These are phyloP conservation scores for Phalangium opilio DNA, from an alignment of 2,888 invertebrate genomes.

Conservation along the genomic window DNA sequence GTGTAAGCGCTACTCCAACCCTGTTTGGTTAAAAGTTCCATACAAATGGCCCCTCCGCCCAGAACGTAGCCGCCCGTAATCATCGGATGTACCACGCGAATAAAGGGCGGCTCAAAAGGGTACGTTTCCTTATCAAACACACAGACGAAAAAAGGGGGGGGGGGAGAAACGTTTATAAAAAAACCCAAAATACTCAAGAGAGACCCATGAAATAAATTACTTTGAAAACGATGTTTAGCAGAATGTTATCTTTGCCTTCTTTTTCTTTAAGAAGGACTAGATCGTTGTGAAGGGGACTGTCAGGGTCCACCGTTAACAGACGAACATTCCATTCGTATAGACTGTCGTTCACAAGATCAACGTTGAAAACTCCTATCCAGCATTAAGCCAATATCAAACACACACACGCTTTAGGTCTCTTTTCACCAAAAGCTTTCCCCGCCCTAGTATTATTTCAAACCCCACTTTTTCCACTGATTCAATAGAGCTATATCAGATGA, in stretches of 20 bases:
- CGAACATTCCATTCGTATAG: slow-evolving; percentile 98
- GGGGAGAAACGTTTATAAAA: too few relatives aligned
- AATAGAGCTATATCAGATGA: too few relatives aligned
- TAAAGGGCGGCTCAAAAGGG: slow-evolving; percentile 97
- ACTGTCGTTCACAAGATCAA: slow-evolving; percentile 93
- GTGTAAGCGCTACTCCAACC: slow-evolving; percentile 99
- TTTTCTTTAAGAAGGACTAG: slow-evolving; percentile 79
- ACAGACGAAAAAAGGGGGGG: slow-evolving; percentile 21
- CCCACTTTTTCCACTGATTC: too few relatives aligned
- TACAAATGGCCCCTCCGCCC: slow-evolving; percentile 96
- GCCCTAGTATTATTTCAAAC: too few relatives aligned
- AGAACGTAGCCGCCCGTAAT: slow-evolving; percentile 74
- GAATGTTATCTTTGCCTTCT: slow-evolving; percentile 87
- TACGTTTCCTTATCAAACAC: slow-evolving; percentile 89
- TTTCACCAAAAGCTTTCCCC: too few relatives aligned
- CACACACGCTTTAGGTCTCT: too few relatives aligned
- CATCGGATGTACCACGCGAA: slow-evolving; percentile 91
- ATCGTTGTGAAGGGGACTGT: slow-evolving; percentile 89
- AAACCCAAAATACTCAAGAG: too few relatives aligned
- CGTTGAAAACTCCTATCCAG: slow-evolving; percentile 53
- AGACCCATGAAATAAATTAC: too few relatives aligned
- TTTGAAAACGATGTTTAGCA: slow-evolving; percentile 91
- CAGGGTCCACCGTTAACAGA: slow-evolving; percentile 90
- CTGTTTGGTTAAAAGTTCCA: slow-evolving; percentile 94
- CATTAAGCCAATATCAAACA: neutral